Evolutionary conservation across 2,888 invertebrate species (phyloP), one percentile per base, ranked within the genome.

Genomic region (Parnassius apollo): DNA sequence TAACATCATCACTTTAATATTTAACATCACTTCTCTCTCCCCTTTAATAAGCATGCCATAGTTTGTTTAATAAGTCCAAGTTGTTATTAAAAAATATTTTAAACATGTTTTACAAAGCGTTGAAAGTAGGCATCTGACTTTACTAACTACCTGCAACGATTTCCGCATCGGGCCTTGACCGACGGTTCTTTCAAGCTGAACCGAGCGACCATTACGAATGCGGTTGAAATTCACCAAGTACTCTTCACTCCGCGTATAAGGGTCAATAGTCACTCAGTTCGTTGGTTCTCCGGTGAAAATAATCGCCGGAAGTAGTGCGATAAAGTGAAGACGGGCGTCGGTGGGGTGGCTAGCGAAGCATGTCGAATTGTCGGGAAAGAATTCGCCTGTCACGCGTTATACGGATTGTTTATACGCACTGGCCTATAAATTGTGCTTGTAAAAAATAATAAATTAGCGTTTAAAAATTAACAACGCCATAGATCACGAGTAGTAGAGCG

Each of bases 261-360:
- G 72, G 72, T 81, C 79, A 83, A 73, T 83, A 84, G 84, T 83
- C 86, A 85, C 72, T 70, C 77, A 77, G 85, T 83, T 13, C 79
- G 80, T 84, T 82, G 76, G 74, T 80, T 69, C 70, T 45, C 55
- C 52, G 67, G 63, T 68, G 73, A 74, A 78, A 77, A 86, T 86
- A 86, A 86, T 84, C 74, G 82, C 69, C 85, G 88, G 86, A 88
- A 85, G 77, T 68, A 68, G 67, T 68, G 65, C 76, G 78, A 78
- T 81, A 77, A 48, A 48, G 48, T 48, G 70, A 74, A 80, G 75
- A 71, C 70, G 73, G 59, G 65, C 71, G 13, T 8, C 79, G 77
- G 78, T 78, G 79, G 89, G 90, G 90, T 88, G 90, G 73, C 65
- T 75, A 86, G 71, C 86, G 80, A 78, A 85, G 83, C 89, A 75